Percentiles rank a stretch among this genome's conserved stretches.
Conservation (phyloP, 2,113 vertebrate species). For the Erythrolamprus reginae region DNA sequence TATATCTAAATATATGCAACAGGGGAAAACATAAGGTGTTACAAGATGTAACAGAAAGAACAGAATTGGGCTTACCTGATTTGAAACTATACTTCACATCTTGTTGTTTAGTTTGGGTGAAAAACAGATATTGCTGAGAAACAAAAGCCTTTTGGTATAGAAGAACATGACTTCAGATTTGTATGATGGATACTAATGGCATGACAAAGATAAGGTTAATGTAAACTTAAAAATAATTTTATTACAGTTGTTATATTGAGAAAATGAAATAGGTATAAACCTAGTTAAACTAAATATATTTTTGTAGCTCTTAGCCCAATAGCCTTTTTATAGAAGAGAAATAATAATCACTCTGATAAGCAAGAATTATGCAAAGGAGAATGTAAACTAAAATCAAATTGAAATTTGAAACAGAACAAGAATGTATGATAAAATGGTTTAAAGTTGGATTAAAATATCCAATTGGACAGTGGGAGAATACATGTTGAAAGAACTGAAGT, state of each 20-base stretch:
- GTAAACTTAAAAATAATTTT: neutral
- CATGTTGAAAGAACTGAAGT: neutral
- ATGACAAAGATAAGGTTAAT: neutral
- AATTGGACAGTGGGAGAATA: neutral
- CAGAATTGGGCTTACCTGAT: neutral
- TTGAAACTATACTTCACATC: neutral
- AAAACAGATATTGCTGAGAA: neutral
- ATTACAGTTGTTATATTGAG: neutral
- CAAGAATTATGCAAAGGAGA: neutral
- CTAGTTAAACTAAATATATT: neutral
- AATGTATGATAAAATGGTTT: neutral
- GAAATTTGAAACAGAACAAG: neutral
- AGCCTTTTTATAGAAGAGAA: neutral
- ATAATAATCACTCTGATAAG: neutral
- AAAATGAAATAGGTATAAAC: neutral
- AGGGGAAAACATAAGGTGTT: neutral
- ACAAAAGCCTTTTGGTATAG: neutral
- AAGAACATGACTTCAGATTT: neutral
- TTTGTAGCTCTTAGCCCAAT: neutral
- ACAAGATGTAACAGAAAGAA: neutral
- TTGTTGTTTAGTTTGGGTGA: neutral
- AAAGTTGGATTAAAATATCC: neutral
- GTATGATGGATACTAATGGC: neutral
- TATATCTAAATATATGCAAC: neutral
- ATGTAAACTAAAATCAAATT: neutral